A percentile compares a stretch with the other conserved stretches of the same genome.
Conservation (phyloP, 2,888 invertebrate species). For the Noctuana brunneofusca region DNA sequence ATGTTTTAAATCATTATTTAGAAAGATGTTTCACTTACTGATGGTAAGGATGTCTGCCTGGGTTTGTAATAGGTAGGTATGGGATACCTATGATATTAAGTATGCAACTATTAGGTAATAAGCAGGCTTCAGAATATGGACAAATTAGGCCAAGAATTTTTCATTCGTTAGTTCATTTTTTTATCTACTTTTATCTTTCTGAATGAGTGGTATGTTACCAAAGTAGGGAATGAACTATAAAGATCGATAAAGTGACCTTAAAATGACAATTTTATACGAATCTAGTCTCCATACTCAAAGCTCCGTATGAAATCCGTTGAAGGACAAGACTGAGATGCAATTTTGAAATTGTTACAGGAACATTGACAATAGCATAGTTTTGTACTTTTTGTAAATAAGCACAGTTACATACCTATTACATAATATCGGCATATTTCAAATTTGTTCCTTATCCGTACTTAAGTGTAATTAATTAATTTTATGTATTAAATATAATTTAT, state of each 20-base stretch:
- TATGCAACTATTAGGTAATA: constrained; percentile 14
- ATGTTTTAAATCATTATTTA: not conserved
- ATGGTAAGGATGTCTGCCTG: not conserved
- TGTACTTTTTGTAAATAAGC: constrained; percentile 47
- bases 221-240: constrained; percentile 60
- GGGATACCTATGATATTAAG: not conserved
- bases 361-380: constrained; percentile 51
- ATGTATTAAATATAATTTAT: constrained; percentile 63
- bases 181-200: constrained; percentile 41
- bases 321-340: constrained; percentile 62
- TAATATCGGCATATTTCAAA: constrained; percentile 41
- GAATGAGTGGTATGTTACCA: constrained; percentile 63
- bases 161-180: not conserved
- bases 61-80: not conserved
- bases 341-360: constrained; percentile 43
- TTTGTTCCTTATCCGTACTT: constrained; percentile 72
- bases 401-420: constrained; percentile 34
- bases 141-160: not conserved
- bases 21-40: not conserved
- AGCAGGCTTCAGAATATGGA: constrained; percentile 2
- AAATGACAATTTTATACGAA: constrained; percentile 62
- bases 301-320: constrained; percentile 51
- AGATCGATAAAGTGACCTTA: constrained; percentile 39
- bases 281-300: constrained; percentile 68
- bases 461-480: constrained; percentile 52